A percentile compares a stretch with the other conserved stretches of the same genome.
Evolutionary conservation across 2,888 invertebrate genomes (phyloP).

Genomic region (Aquatica leii): DNA sequence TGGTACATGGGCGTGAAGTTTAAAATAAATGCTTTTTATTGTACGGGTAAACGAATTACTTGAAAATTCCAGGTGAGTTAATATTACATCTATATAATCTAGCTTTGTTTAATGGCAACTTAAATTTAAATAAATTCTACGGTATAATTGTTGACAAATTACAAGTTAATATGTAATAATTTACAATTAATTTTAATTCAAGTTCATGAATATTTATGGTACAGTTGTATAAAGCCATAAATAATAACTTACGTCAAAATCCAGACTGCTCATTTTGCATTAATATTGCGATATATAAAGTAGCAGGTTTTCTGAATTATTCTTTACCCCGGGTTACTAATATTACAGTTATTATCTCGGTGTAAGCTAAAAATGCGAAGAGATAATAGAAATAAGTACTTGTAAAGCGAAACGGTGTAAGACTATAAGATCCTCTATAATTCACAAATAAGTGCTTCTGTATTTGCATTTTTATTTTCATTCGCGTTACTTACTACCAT

Average conservation of each 20-base stretch:
- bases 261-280: constrained; percentile 38
- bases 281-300: constrained; percentile 38
- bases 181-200: constrained; percentile 28
- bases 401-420: constrained; percentile 35
- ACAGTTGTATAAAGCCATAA: constrained; percentile 33
- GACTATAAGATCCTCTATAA: constrained; percentile 37
- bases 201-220: constrained; percentile 24
- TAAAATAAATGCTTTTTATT: constrained; percentile 18
- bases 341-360: constrained; percentile 40
- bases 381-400: constrained; percentile 39
- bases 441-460: constrained; percentile 38
- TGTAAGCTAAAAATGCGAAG: constrained; percentile 34
- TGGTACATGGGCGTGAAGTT: constrained; percentile 15
- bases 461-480: constrained; percentile 35
- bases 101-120: constrained; percentile 12
- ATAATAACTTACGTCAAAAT: constrained; percentile 35
- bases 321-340: constrained; percentile 35
- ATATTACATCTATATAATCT: constrained; percentile 18
- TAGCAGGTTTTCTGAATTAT: constrained; percentile 40
- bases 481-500: constrained; percentile 20
- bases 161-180: constrained; percentile 35
- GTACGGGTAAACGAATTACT: constrained; percentile 12
- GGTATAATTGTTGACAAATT: constrained; percentile 41
- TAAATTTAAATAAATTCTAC: constrained; percentile 31
- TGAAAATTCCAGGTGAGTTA: constrained; percentile 21